Conservation (phyloP, 2,888 invertebrate genomes). For the Lagria hirta region DNA sequence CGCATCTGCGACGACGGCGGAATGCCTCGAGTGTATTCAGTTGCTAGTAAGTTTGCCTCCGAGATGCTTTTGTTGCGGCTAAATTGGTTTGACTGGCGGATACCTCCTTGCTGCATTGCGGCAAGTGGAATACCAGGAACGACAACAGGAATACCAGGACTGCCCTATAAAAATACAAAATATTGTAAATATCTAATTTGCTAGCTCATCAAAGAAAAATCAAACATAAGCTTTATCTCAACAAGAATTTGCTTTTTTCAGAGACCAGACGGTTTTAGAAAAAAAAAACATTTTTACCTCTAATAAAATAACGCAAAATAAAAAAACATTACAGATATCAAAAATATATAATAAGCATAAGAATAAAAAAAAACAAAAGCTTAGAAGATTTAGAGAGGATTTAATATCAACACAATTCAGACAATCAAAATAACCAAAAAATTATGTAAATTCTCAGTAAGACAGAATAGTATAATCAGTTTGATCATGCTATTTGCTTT, state of each 20-base stretch:
- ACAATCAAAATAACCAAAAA: no score
- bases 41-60: constrained; percentile 80
- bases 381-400: no score
- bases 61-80: constrained; percentile 70
- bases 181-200: constrained; percentile 2
- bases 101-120: constrained; percentile 70
- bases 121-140: constrained; percentile 67
- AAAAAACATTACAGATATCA: no score
- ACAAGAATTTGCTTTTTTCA: constrained; percentile 4
- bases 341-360: no score
- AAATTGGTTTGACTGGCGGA: constrained; percentile 53
- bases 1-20: constrained; percentile 46
- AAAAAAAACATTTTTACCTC: no score
- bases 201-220: neutral
- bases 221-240: constrained; percentile 1
- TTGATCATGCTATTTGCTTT: no score
- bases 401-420: no score
- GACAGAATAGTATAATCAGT: no score
- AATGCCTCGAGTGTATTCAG: constrained; percentile 56
- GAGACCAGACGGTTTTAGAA: no score
- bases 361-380: no score
- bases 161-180: constrained; percentile 31
- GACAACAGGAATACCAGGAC: constrained; percentile 61
- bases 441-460: no score
- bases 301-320: no score